A percentile compares a stretch with the other conserved stretches of the same genome.
Evolutionary conservation across 2,888 invertebrate species (phyloP).

Genomic region (Pantelozetes paolii): DNA sequence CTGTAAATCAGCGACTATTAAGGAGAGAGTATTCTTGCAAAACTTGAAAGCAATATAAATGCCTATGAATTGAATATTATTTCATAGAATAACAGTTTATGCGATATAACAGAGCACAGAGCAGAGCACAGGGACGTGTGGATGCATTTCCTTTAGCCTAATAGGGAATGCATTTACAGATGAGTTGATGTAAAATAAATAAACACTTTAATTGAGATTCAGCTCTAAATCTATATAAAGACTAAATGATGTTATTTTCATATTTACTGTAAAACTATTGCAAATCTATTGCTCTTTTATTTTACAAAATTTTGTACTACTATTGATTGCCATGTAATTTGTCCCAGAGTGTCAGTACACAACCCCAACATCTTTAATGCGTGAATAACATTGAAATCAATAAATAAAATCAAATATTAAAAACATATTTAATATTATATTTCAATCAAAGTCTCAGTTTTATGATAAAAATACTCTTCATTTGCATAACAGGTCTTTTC

Average conservation of each 20-base stretch:
- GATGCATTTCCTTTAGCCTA: conserved; percentile 36
- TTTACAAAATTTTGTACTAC: too few relatives aligned
- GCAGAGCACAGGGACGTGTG: conserved; percentile 28
- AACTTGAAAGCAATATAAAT: conserved; percentile 14
- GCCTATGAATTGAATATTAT: conserved; percentile 26
- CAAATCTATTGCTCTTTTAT: not conserved
- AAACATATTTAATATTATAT: not conserved
- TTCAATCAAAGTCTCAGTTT: not conserved
- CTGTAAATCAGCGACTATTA: conserved; percentile 11
- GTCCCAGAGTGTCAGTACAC: too few relatives aligned
- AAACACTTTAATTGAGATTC: conserved; percentile 34
- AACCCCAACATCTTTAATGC: not conserved
- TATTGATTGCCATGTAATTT: too few relatives aligned
- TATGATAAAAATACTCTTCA: not conserved
- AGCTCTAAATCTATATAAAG: not conserved
- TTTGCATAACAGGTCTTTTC: conserved; percentile 19
- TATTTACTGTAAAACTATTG: too few relatives aligned
- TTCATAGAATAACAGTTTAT: conserved; percentile 5
- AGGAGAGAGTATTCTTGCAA: conserved; percentile 7
- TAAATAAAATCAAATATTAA: not conserved
- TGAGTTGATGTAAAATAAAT: conserved; percentile 33
- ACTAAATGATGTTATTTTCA: too few relatives aligned
- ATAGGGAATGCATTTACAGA: conserved; percentile 35
- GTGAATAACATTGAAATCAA: not conserved
- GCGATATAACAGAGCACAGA: conserved; percentile 9